phyloP scores from a whole-genome alignment of 2,113 vertebrate species.

The Callipepla californica region DNA sequence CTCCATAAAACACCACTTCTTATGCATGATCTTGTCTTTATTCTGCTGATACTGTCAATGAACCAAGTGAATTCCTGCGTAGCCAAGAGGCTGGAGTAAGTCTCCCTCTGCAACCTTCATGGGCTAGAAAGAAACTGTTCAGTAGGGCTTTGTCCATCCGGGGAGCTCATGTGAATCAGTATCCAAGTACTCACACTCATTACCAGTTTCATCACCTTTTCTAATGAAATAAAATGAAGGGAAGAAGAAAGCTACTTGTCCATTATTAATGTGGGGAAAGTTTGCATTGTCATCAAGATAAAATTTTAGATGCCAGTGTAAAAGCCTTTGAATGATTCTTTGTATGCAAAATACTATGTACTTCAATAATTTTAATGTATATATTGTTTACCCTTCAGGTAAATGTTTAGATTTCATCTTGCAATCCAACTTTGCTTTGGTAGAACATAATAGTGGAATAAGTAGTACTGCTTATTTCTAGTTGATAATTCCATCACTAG shows the following conservation, averaged over 20 bases:
- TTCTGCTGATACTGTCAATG: not conserved
- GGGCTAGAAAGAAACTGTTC: not conserved
- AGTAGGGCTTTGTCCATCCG: accelerated
- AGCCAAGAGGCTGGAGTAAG: not conserved
- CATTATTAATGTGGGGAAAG: not conserved
- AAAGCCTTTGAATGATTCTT: not conserved
- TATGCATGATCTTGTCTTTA: accelerated
- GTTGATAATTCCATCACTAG: not conserved
- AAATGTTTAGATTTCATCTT: not conserved
- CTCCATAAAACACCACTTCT: not conserved
- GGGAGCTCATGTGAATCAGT: not conserved
- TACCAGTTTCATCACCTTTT: not conserved
- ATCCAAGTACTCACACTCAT: not conserved
- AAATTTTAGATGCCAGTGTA: not conserved
- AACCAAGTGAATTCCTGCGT: not conserved
- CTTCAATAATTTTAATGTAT: not conserved
- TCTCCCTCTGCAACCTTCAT: not conserved
- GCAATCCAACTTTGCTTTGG: not conserved
- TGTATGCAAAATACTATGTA: not conserved
- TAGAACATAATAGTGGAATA: not conserved
- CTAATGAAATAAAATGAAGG: not conserved
- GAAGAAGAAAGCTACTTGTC: not conserved
- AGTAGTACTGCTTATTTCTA: not conserved
- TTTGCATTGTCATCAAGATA: not conserved
- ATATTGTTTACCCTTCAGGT: not conserved